These are phyloP conservation scores for Agrotis ipsilon DNA, from an alignment of 2,888 invertebrate genomes.

Conservation along the genomic window DNA sequence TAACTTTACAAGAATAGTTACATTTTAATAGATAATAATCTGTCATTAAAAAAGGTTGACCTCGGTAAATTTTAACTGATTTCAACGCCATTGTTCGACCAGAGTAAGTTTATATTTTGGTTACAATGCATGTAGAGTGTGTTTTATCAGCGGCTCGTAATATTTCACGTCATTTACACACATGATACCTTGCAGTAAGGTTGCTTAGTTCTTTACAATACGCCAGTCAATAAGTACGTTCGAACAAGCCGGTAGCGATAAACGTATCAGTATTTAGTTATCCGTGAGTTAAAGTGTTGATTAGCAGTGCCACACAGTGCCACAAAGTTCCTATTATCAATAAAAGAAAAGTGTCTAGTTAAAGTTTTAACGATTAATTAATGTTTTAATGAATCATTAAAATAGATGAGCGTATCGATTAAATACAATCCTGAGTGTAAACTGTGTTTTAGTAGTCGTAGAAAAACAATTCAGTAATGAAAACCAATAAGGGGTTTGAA, in stretches of 20 bases:
- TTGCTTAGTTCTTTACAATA: slow-evolving; percentile 17
- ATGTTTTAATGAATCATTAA: slow-evolving; percentile 15
- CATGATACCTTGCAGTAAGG: slow-evolving; percentile 16
- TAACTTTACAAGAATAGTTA: not conserved
- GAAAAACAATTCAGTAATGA: slow-evolving; percentile 2
- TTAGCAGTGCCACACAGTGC: slow-evolving; percentile 12
- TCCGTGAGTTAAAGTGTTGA: slow-evolving; percentile 30
- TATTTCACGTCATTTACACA: slow-evolving; percentile 36
- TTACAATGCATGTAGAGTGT: slow-evolving; percentile 58
- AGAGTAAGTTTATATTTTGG: slow-evolving; percentile 53
- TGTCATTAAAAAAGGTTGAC: slow-evolving; percentile 17
- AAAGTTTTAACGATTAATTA: slow-evolving; percentile 15
- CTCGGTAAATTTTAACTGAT: slow-evolving; percentile 6
- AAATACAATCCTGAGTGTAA: not conserved
- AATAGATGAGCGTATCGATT: slow-evolving; percentile 13
- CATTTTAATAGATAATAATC: slow-evolving; percentile 12
- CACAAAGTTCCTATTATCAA: slow-evolving; percentile 6
- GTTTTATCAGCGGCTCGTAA: slow-evolving; percentile 50
- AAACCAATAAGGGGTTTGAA: not conserved
- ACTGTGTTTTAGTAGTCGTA: not conserved
- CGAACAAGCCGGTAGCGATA: slow-evolving; percentile 16
- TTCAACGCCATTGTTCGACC: slow-evolving; percentile 54
- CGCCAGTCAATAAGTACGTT: slow-evolving; percentile 40
- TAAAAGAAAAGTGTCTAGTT: not conserved
- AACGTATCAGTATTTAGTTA: slow-evolving; percentile 40